phyloP scores from a whole-genome alignment of 2,888 invertebrate species.

The Dioctria linearis region DNA sequence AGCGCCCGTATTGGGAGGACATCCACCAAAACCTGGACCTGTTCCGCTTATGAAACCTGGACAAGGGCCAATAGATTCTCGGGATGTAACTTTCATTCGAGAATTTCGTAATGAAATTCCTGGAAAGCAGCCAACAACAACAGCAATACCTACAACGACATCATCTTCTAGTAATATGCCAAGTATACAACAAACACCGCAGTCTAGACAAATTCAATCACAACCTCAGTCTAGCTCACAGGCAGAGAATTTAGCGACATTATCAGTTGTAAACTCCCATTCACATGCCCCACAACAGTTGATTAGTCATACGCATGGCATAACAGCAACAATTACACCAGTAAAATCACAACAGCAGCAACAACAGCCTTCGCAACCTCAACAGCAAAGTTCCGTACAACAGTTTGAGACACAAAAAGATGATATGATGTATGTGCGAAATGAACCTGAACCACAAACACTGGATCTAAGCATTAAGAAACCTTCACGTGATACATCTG shows the following conservation, averaged over 20 bases:
- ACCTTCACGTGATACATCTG: constrained; percentile 68
- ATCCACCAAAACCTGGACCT: constrained; percentile 67
- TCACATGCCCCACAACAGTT: constrained; percentile 65
- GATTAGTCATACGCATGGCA: constrained; percentile 67
- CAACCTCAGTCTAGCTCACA: constrained; percentile 58
- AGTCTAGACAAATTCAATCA: constrained; percentile 34
- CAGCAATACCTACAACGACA: constrained; percentile 45
- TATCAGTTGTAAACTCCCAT: constrained; percentile 78
- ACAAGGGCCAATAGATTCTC: constrained; percentile 53
- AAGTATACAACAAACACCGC: constrained; percentile 24
- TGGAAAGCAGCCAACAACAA: constrained; percentile 62
- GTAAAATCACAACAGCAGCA: constrained; percentile 67
- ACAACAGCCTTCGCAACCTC: constrained; percentile 64
- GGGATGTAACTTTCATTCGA: constrained; percentile 69
- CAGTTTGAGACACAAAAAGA: constrained; percentile 60
- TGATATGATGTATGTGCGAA: constrained; percentile 67
- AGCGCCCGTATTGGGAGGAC: constrained; percentile 73
- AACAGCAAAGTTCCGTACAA: constrained; percentile 58
- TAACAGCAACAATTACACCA: constrained; percentile 80
- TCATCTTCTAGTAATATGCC: constrained; percentile 1
- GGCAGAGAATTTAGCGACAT: constrained; percentile 76
- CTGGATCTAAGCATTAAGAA: constrained; percentile 85
- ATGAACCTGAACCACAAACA: constrained; percentile 78
- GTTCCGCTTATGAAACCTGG: constrained; percentile 56
- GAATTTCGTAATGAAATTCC: constrained; percentile 70